Evolutionary conservation across 2,797 vertebrate species (phyloP), one percentile per base, ranked within the genome.

Genomic region (Tragopan temminckii): DNA sequence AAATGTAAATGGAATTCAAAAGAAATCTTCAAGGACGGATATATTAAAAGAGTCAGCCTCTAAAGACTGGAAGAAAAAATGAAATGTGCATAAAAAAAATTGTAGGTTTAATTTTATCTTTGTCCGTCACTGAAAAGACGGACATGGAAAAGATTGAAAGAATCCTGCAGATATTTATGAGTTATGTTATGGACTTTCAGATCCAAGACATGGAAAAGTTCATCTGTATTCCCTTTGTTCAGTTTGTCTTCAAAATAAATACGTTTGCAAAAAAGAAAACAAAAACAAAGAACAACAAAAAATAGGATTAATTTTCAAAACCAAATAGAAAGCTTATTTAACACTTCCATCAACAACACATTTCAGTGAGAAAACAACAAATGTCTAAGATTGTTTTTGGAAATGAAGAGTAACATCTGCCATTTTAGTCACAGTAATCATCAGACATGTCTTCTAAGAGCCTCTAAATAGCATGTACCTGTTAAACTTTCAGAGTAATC

Each of bases 401-500:
- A 91, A 84, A 67, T 69, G 3, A 81, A 78, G 58, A 75, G 36
- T 58, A 83, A 48, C 77, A 76, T 88, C 63, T 95, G 77, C 33
- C 80, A 69, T 86, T 78, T 92, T 69, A 94, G 80, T 86, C 31
- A 55, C 33, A 87, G 38, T 72, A 78, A 75, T 75, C 46, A n/a
- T 55, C 74, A 92, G 50, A 70, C 20, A 31, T 48, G 66, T 62
- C 55, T 67, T 95, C 29, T 55, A 36, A 69, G 57, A 58, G 13
- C 52, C 23, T 64, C 43, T 81, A 90, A 90, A 88, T 80, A 90
- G 8, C 20, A 72, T 38, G 55, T 94, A 93, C 72, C 71, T 72
- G 59, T 68, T 78, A 79, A 89, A 80, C 11, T 71, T 93, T 70
- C 68, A 61, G 79, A 86, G 46, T 59, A 80, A 75, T 74, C 24